Evolutionary conservation across 2,797 vertebrate genomes (phyloP), one percentile per base, ranked within the genome.

Genomic region (Semaprochilodus insignis): DNA sequence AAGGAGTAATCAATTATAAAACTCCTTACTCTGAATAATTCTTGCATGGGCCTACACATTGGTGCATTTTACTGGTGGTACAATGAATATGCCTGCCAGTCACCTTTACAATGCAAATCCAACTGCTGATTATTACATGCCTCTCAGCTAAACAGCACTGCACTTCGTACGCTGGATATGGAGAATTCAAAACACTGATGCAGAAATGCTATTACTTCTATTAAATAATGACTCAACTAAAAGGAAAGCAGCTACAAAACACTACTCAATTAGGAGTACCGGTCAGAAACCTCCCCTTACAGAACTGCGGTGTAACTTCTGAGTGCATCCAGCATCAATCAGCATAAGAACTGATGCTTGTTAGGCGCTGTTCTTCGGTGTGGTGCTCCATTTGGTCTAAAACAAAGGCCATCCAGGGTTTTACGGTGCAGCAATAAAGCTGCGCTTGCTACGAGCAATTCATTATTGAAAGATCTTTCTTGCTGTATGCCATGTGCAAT

Each of bases 1-100:
- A 52, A 8, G 17, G 13, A 21, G 67, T 77, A 52, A 79, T 87
- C 79, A 44, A 71, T 87, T 84, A 82, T 67, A 36, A 66, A 59
- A 44, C 51, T 52, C 21, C 44, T 40, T n/a, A 25, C 80, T 76
- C 60, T 17, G 62, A 77, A 44, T 74, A 66, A 72, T 60, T 36
- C 52, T 72, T 73, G 78, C 79, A 81, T 59, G 14, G 63, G 36
- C 57, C 31, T 73, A 78, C 27, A 51, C 3, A 14, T 1, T 52
- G 36, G 27, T 67, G 34, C 67, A 60, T 23, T 69, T 69, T 36
- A 67, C 23, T 36, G 14, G 59, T 51, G 14, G 59, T 70, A 77
- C 59, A 77, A 78, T 66, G 60, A 71, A 82, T 67, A 79, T 54
- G 77, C 65, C 67, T 76, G 59, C 54, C 72, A n/a, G 63, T 73